Evolutionary conservation across 2,888 invertebrate species (phyloP).

Genomic region (Lasioglossum malachurum): DNA sequence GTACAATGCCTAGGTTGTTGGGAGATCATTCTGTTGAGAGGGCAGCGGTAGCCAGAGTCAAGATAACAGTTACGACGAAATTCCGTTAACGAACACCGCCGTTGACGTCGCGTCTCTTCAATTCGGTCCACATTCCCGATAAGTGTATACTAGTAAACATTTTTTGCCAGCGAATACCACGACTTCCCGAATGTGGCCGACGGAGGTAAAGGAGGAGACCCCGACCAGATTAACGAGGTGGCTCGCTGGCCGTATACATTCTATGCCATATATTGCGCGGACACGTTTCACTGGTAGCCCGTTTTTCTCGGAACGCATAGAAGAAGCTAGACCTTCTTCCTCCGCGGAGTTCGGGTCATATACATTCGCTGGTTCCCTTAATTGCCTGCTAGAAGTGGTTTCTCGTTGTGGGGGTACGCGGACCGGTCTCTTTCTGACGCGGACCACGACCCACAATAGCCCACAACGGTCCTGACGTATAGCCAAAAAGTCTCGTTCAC

Average conservation of each 20-base stretch:
- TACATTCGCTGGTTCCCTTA: conserved; percentile 59
- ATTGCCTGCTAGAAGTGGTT: conserved; percentile 52
- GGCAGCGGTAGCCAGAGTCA: not conserved
- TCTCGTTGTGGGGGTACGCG: conserved; percentile 43
- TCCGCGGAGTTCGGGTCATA: conserved; percentile 43
- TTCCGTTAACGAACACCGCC: conserved; percentile 36
- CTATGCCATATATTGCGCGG: conserved; percentile 58
- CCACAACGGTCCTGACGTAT: not conserved
- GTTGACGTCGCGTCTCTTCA: conserved; percentile 23
- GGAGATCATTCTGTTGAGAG: not conserved
- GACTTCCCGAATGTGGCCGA: conserved; percentile 39
- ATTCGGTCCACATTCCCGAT: conserved; percentile 29
- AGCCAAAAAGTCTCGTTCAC: not conserved
- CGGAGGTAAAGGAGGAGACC: conserved; percentile 4
- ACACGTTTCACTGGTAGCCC: conserved; percentile 46
- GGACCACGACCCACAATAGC: not conserved
- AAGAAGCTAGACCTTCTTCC: conserved; percentile 58
- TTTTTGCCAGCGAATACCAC: conserved; percentile 37
- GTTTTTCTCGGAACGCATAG: conserved; percentile 57
- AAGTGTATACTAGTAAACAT: conserved; percentile 50
- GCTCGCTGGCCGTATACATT: conserved; percentile 8
- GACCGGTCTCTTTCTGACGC: conserved; percentile 47
- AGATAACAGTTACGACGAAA: conserved; percentile 48
- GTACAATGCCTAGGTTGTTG: not conserved
- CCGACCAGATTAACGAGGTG: conserved; percentile 46